Conservation (phyloP, 2,888 invertebrate species). For the Plebejus argus region DNA sequence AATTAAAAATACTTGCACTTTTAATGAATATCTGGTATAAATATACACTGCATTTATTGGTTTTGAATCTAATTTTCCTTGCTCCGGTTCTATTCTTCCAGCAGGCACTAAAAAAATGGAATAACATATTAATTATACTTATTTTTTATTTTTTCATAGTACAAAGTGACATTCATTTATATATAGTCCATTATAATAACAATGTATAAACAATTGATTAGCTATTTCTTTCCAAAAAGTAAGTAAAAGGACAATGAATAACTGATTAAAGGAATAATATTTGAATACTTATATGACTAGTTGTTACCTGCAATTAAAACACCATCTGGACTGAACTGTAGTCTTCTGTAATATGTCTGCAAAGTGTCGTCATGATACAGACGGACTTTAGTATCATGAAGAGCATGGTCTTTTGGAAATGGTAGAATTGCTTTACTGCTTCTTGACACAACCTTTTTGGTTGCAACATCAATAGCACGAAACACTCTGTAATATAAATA, state of each 20-base stretch:
- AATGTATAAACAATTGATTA: too few species aligned
- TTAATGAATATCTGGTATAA: constrained; percentile 81
- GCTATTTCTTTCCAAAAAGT: too few species aligned
- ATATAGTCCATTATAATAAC: too few species aligned
- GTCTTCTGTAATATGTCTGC: constrained; percentile 94
- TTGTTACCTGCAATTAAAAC: constrained; percentile 83
- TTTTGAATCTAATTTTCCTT: constrained; percentile 80
- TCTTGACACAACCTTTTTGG: constrained; percentile 85
- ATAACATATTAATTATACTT: neutral
- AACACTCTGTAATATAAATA: constrained; percentile 75
- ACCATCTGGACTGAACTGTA: constrained; percentile 96
- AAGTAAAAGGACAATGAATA: neutral
- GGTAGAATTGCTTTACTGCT: constrained; percentile 82
- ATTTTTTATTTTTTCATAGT: too few species aligned
- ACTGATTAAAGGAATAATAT: neutral
- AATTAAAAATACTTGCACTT: constrained; percentile 70
- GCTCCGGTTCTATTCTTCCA: constrained; percentile 88
- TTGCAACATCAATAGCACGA: constrained; percentile 84
- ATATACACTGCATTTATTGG: constrained; percentile 80
- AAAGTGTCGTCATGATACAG: constrained; percentile 96
- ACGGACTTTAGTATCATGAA: constrained; percentile 83
- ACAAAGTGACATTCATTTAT: too few species aligned
- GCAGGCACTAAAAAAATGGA: constrained; percentile 84
- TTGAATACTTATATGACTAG: neutral
- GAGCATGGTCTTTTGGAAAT: constrained; percentile 79